Evolutionary conservation across 2,888 invertebrate species (phyloP), one percentile per base, ranked within the genome.

Genomic region (Syrphus vitripennis): DNA sequence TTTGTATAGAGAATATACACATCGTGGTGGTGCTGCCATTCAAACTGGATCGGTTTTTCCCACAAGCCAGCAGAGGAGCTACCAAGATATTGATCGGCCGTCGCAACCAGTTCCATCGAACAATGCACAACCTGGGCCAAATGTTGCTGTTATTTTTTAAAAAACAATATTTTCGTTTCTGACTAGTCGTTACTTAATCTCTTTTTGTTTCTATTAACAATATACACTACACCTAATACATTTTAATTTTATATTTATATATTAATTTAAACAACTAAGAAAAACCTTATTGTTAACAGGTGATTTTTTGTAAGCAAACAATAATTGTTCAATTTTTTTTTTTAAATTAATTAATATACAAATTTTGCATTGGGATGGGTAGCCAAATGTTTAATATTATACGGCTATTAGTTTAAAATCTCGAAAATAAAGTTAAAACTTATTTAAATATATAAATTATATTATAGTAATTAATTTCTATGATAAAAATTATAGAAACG

Each of bases 141-240:
- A 92, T 90, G 92, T 92, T 81, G 91, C 92, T 16, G 92, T 91
- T 89, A 92, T 92, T 88, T 92, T 92, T 87, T 92, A 91, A 89
- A 87, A 37, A 57, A 14, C 26, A n/a, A n/a, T 34, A 29, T 57
- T 45, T 48, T 55, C n/a, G n/a, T 82, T 72, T 79, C 37, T 79
- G 80, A 71, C 84, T 82, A 86, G 86, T 86, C 82, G 86, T 82
- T 86, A 86, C 74, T 74, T 78, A 86, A 82, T 81, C 48, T 63
- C 55, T 10, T 74, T 79, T 55, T 34, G 14, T 31, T 65, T 55
- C 26, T 45, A 63, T 31, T 59, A 63, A 71, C 61, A 24, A 59
- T 50, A 50, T 14, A n/a, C n/a, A n/a, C n/a, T n/a, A n/a, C n/a
- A n/a, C n/a, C n/a, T n/a, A n/a, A n/a, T 12, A 50, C 10, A 40